Evolutionary conservation across 2,888 invertebrate species (phyloP), one percentile per base, ranked within the genome.

Genomic region (Chalcosyrphus nemorum): DNA sequence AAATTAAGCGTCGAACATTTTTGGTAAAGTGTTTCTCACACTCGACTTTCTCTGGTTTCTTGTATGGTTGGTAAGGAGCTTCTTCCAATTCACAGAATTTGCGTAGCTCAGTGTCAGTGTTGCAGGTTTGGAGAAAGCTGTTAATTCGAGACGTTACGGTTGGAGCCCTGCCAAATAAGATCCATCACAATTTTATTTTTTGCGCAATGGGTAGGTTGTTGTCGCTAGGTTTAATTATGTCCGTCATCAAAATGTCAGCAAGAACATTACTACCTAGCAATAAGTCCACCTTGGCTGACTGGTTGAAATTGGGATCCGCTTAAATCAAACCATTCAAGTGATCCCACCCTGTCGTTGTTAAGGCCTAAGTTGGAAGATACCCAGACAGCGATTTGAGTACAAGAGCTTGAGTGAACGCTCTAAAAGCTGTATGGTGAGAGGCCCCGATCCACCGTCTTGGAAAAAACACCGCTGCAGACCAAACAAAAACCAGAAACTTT

Each of bases 371-470:
- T 24, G 70, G 35, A 35, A 35, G 35, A 35, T 35, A n/a, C n/a
- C n/a, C n/a, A 35, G 35, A 45, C 63, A 78, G 45, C 56, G 70
- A 45, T 63, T 77, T 38, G n/a, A 56, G 54, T 2, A 47, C 47
- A 15, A 56, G 38, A 19, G 77, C 77, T 70, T 78, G 38, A 27
- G 35, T 17, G 41, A 38, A 65, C 1, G 5, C 45, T 63, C 63
- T n/a, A 38, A 38, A 66, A 4, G 45, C 11, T 45, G 38, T 57
- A n/a, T 66, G 66, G 47, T 32, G 15, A 27, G 56, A 66, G 1
- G 27, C n/a, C n/a, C n/a, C n/a, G n/a, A n/a, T n/a, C n/a, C n/a
- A n/a, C n/a, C n/a, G n/a, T n/a, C n/a, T n/a, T n/a, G n/a, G n/a
- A n/a, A n/a, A n/a, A n/a, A n/a, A n/a, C n/a, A n/a, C n/a, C n/a